Conservation (phyloP, 2,113 vertebrate genomes). For the Gadus chalcogrammus region DNA sequence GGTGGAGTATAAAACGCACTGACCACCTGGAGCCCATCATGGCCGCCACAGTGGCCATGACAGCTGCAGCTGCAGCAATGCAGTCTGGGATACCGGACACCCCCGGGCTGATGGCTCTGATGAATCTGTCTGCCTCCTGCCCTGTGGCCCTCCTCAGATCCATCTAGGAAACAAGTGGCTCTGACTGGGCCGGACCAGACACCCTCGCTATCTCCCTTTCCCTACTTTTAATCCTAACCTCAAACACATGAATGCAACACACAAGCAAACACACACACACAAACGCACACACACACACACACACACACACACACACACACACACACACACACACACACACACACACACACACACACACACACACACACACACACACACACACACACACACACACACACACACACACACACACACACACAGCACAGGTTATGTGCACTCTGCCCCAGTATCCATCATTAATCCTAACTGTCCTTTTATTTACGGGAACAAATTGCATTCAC, state of each 20-base stretch:
- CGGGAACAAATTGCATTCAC: slow-evolving; percentile 63
- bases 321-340: slow-evolving; percentile 8
- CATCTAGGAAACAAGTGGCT: slow-evolving; percentile 75
- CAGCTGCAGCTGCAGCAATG: slow-evolving; percentile 62
- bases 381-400: slow-evolving; percentile 3
- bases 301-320: slow-evolving; percentile 12
- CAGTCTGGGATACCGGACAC: slow-evolving; percentile 71
- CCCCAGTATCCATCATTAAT: slow-evolving; percentile 60
- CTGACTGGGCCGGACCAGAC: slow-evolving; percentile 61
- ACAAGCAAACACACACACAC: slow-evolving; percentile 6
- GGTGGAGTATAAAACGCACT: background rate
- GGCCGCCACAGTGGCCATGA: slow-evolving; percentile 41
- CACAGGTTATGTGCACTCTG: slow-evolving; percentile 33
- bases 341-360: slow-evolving; percentile 9
- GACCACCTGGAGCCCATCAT: slow-evolving; percentile 76
- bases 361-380: slow-evolving; percentile 11
- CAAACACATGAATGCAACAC: slow-evolving; percentile 29
- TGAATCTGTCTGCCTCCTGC: slow-evolving; percentile 73
- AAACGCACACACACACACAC: slow-evolving; percentile 5
- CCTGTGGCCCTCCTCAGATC: slow-evolving; percentile 76
- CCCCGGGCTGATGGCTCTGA: slow-evolving; percentile 68
- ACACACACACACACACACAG: slow-evolving; percentile 1
- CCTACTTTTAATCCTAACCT: background rate
- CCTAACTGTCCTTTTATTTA: slow-evolving; percentile 63
- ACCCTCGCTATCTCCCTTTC: slow-evolving; percentile 18